A percentile compares a stretch with the other conserved stretches of the same genome.
These are phyloP conservation scores for Cremastinae sp. DNA, from an alignment of 2,888 invertebrate genomes.

Conservation along the genomic window DNA sequence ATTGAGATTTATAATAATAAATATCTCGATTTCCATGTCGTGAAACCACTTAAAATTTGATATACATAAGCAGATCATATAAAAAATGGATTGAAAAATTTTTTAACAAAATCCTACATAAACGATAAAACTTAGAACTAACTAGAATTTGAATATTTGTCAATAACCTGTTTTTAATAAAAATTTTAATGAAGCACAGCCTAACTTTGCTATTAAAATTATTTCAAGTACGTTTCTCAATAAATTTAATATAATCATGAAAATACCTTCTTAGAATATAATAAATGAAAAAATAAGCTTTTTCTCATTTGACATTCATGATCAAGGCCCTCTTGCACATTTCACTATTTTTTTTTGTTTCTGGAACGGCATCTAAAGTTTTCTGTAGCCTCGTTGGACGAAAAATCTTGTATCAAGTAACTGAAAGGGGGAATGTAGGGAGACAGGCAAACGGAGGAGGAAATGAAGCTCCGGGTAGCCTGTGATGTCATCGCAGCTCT, in stretches of 20 bases:
- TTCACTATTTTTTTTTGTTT: slow-evolving; percentile 1
- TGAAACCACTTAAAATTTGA: too few species aligned
- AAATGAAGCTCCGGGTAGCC: slow-evolving; percentile 24
- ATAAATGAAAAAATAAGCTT: neutral
- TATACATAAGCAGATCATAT: too few species aligned
- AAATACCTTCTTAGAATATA: neutral
- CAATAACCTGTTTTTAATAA: too few species aligned
- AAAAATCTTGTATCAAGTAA: slow-evolving; percentile 27
- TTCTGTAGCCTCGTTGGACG: slow-evolving; percentile 4
- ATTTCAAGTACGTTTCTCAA: too few species aligned
- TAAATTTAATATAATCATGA: too few species aligned
- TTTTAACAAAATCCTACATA: too few species aligned
- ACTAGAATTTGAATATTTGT: too few species aligned
- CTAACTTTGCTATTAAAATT: slow-evolving; percentile 1
- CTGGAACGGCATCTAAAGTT: slow-evolving; percentile 9
- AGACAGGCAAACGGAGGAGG: neutral
- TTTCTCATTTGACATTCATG: neutral
- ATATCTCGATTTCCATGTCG: too few species aligned
- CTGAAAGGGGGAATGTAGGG: slow-evolving; percentile 8
- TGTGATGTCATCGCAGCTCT: slow-evolving; percentile 27
- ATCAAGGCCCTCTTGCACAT: neutral
- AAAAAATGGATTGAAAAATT: too few species aligned
- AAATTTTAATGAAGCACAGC: too few species aligned
- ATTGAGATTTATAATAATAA: too few species aligned
- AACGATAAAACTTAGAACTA: too few species aligned